Percentiles rank a stretch among this genome's conserved stretches.
Conservation (phyloP, 2,888 invertebrate genomes). For the Noctua comes region DNA sequence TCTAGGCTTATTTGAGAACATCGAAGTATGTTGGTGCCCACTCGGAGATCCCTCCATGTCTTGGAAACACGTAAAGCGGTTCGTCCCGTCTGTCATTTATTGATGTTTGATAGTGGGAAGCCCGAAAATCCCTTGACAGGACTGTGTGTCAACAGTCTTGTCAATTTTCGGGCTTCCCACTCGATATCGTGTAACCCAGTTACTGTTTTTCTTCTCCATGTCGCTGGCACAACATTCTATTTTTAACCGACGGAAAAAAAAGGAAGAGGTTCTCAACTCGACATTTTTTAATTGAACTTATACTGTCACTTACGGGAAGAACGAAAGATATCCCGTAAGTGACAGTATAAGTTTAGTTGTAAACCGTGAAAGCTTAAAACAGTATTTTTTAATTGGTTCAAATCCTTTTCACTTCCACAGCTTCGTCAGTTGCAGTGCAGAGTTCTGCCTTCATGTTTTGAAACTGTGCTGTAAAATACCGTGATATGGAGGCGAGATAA, state of each 20-base stretch:
- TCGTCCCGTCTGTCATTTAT: background rate
- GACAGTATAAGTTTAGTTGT: too few relatives aligned
- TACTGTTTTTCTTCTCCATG: background rate
- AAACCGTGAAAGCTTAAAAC: too few relatives aligned
- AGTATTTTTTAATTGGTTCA: too few relatives aligned
- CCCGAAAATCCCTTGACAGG: too few relatives aligned
- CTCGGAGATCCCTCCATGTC: background rate
- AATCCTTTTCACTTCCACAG: background rate
- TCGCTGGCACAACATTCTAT: background rate
- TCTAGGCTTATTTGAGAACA: constrained; percentile 1
- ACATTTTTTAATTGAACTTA: too few relatives aligned
- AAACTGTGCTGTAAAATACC: background rate
- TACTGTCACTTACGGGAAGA: too few relatives aligned
- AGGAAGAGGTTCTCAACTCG: too few relatives aligned
- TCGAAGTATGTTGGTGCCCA: background rate
- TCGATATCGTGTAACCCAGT: background rate
- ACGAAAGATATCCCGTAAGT: too few relatives aligned
- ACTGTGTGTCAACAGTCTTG: too few relatives aligned
- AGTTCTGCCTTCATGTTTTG: background rate
- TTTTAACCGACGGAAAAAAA: too few relatives aligned
- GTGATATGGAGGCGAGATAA: background rate
- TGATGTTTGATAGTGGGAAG: background rate
- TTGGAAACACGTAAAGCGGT: background rate
- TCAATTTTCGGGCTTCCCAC: too few relatives aligned
- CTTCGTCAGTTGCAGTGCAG: background rate